Evolutionary conservation across 1,140 invertebrate species (phyloP), one percentile per base, ranked within the genome.

Genomic region (Hylyphantes graminicola): DNA sequence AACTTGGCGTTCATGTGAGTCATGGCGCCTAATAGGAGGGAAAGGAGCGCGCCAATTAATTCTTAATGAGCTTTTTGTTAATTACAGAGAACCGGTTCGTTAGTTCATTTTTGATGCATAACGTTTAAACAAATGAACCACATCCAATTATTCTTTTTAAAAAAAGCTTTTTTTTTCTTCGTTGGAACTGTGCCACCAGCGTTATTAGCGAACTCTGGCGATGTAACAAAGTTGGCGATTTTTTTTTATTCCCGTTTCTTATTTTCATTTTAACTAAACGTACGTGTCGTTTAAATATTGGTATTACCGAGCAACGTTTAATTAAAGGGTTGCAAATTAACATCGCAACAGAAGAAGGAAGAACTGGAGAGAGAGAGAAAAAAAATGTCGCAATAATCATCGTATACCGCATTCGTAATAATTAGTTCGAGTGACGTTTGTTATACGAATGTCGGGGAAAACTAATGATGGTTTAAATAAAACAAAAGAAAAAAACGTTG

Each of bases 31-130:
- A 81, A 81, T 81, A 59, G 76, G 57, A 59, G 68, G 76, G 57
- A 59, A 67, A 78, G 79, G 57, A 68, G 65, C 19, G 57, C 68
- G 79, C 79, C 79, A 81, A 81, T 81, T 81, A 81, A 81, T 81
- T 81, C 67, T 81, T 81, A 81, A 81, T 81, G 79, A 81, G 79
- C 79, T 81, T 81, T 81, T 81, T 81, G 79, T 81, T 81, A 81
- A 81, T 81, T 81, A 81, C 79, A 81, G 68, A 72, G 68, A 73
- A 59, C 67, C 79, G 79, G 79, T 81, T 81, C 79, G 79, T 73
- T 81, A 73, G 67, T 81, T 57, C 64, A 55, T 72, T 81, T 73
- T 81, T 73, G 79, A 81, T 81, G 79, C 79, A 81, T 61, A 81
- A 81, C 79, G 79, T 73, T 81, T 81, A 81, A 81, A 81, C 79